Base-by-base conservation (phyloP, 1,140 invertebrate species). In the Dryas iulia region DNA sequence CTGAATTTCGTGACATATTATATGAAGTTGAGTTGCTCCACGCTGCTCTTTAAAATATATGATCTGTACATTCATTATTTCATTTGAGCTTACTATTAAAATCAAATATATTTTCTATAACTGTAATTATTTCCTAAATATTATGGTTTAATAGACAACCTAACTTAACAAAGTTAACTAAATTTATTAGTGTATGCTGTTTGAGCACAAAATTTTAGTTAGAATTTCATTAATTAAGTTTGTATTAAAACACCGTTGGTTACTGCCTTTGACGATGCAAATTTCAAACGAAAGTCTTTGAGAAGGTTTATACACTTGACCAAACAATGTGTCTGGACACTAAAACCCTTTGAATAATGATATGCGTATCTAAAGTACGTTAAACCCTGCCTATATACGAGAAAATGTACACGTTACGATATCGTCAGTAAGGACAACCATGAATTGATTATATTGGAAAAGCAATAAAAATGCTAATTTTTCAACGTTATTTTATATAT, bases 331-430 rank as follows among this genome's bases (percentile, higher is more conserved):
- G 39, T 18, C 35, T 39, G 68, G 39, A 63, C 56, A 52, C 60
- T 47, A 59, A 10, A 59, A 59, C 39, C 33, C 35, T 70, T 70
- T 70, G 62, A 65, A 70, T 60, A 70, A 70, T 60, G 30, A 60
- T 60, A 62, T 47, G 25, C 63, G 30, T 59, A 69, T 69, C 53
- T 59, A 47, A 64, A 69, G 28, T 54, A 35, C 26, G 31, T 35
- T 28, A 52, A 63, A 63, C 58, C 60, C 25, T 26, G 60, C 6
- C n/a, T 53, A 25, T 69, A 54, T 47, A 35, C 11, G n/a, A 14
- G n/a, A 12, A 35, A 14, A 5, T 10, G 6, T 21, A 47, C 21
- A 8, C 18, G 39, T n/a, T n/a, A n/a, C 7, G 18, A 21, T 47
- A 24, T 30, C 56, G 26, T 26, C 54, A 58, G 26, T 11, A 58